A percentile compares a stretch with the other conserved stretches of the same genome.
Conservation (phyloP, 2,888 invertebrate species). For the Diplolepis rosae region DNA sequence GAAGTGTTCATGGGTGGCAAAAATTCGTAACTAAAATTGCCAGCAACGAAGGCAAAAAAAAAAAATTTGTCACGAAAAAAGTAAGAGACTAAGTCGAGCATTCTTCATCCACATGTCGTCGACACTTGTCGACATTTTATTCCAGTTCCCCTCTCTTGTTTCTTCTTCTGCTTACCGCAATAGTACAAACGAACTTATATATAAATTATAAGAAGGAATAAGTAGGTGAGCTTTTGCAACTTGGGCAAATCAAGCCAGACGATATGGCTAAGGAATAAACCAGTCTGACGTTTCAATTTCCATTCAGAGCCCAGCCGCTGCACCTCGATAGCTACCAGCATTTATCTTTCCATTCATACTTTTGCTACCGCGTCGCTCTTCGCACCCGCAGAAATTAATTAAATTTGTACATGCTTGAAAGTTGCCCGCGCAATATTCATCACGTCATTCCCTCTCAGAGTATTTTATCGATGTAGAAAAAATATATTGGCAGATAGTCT, state of each 20-base stretch:
- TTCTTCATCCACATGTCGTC: constrained; percentile 33
- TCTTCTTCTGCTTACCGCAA: constrained; percentile 47
- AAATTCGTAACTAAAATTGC: background rate
- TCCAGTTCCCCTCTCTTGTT: constrained; percentile 40
- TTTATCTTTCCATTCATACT: constrained; percentile 54
- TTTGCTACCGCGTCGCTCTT: constrained; percentile 41
- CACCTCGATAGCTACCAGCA: constrained; percentile 52
- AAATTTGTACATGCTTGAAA: constrained; percentile 49
- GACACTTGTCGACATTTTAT: constrained; percentile 43
- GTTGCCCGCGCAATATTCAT: constrained; percentile 48
- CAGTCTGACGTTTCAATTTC: constrained; percentile 54
- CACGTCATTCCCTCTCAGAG: constrained; percentile 26
- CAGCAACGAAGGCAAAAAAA: constrained; percentile 36
- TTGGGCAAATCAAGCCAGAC: constrained; percentile 40
- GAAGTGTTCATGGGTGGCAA: background rate
- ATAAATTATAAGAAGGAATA: background rate
- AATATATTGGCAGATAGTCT: constrained; percentile 12
- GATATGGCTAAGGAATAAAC: constrained; percentile 45
- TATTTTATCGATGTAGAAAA: constrained; percentile 18
- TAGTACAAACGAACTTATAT: background rate
- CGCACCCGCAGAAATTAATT: constrained; percentile 49
- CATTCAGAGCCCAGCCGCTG: constrained; percentile 50
- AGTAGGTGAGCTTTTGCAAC: constrained; percentile 34
- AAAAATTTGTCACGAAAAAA: constrained; percentile 36
- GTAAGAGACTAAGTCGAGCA: constrained; percentile 26